Conservation (phyloP, 2,797 vertebrate species). For the Rhodeus uyekii region DNA sequence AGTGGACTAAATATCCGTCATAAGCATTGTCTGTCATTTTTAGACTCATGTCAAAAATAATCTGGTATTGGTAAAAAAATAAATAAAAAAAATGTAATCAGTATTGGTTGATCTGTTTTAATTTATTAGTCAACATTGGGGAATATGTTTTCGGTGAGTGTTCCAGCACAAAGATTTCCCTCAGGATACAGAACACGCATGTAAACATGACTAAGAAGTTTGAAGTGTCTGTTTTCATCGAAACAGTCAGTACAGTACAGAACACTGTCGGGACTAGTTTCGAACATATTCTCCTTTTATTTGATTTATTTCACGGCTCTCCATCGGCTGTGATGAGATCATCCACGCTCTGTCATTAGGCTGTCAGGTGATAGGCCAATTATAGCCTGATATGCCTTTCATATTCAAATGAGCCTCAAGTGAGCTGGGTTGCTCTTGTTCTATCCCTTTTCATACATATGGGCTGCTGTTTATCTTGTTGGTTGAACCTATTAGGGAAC, state of each 20-base stretch:
- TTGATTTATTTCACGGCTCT: slow-evolving; percentile 11
- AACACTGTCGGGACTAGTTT: background rate
- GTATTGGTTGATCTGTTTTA: background rate
- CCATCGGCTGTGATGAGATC: background rate
- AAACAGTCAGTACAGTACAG: background rate
- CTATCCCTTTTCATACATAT: background rate
- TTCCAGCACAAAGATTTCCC: background rate
- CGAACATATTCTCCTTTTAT: background rate
- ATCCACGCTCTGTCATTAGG: slow-evolving; percentile 4
- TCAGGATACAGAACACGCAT: background rate
- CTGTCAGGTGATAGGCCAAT: background rate
- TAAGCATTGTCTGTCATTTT: background rate
- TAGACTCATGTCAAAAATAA: background rate
- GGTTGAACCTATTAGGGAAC: background rate
- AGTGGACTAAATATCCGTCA: background rate
- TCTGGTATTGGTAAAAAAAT: background rate
- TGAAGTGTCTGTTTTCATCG: background rate
- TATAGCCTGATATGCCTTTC: slow-evolving; percentile 3
- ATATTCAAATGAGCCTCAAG: slow-evolving; percentile 23
- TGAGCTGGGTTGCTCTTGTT: background rate
- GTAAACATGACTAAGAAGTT: background rate
- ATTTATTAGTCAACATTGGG: background rate
- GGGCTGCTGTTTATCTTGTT: slow-evolving; percentile 15
- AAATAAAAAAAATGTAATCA: too few relatives aligned
- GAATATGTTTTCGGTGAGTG: background rate